These are phyloP conservation scores for Cercopithecus neglectus DNA, from an alignment of 2,797 vertebrate species.

Conservation along the genomic window DNA sequence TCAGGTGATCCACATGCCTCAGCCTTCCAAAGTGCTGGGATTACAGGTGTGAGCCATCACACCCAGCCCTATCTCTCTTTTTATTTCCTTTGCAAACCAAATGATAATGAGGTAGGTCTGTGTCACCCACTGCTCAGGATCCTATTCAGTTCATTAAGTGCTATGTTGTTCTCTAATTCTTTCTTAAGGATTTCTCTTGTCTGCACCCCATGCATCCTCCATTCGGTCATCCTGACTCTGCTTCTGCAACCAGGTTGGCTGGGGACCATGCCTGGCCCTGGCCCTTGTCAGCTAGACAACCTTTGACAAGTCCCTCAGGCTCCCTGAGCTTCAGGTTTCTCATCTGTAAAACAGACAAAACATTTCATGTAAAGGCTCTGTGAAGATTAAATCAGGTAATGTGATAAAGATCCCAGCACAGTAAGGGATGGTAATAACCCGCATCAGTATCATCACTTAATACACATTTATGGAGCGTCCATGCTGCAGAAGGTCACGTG, in stretches of 20 bases:
- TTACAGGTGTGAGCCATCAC: too few species aligned
- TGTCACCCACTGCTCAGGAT: neutral
- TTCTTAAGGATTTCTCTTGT: neutral
- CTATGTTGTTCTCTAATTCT: neutral
- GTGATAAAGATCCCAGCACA: neutral
- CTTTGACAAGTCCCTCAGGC: neutral
- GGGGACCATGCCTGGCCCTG: neutral
- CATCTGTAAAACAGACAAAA: neutral
- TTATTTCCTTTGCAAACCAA: neutral
- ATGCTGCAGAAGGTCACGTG: neutral
- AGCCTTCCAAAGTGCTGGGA: too few species aligned
- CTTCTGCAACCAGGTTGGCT: neutral
- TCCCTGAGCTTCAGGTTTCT: neutral
- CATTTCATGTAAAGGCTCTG: neutral
- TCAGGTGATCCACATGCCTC: too few species aligned
- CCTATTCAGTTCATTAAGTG: neutral
- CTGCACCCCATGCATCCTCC: neutral
- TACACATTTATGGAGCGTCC: fast-evolving
- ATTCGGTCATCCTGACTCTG: neutral
- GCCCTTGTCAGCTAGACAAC: neutral
- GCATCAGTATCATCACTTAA: neutral
- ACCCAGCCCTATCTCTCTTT: neutral
- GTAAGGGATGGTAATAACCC: too few species aligned
- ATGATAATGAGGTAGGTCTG: neutral
- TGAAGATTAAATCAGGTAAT: neutral